A percentile compares a stretch with the other conserved stretches of the same genome.
These are phyloP conservation scores for Nomada fabriciana DNA, from an alignment of 2,888 invertebrate genomes.

Conservation along the genomic window DNA sequence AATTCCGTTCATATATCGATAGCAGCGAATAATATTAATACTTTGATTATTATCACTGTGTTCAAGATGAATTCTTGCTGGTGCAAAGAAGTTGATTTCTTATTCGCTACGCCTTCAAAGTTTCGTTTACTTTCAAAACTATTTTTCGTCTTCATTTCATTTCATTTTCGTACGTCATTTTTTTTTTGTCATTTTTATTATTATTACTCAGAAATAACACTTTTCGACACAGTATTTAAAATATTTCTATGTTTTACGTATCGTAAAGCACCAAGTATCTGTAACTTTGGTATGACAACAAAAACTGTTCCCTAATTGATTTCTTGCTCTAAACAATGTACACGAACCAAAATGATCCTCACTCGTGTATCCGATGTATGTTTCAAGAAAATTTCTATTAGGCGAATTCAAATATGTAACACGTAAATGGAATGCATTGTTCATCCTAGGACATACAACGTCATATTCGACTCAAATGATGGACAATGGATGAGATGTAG, in stretches of 20 bases:
- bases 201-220: constrained; percentile 26
- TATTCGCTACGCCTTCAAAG: constrained; percentile 20
- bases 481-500: constrained; percentile 37
- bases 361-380: neutral
- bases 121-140: constrained; percentile 48
- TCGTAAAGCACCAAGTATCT: constrained; percentile 67
- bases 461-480: constrained; percentile 16
- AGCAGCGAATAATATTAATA: constrained; percentile 65
- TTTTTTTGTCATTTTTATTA: constrained; percentile 21
- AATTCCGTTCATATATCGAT: constrained; percentile 53
- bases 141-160: neutral
- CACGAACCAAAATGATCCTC: constrained; percentile 25
- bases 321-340: constrained; percentile 29
- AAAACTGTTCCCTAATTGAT: constrained; percentile 53
- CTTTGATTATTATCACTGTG: constrained; percentile 71
- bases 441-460: constrained; percentile 13
- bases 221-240: constrained; percentile 55
- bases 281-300: constrained; percentile 64
- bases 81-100: constrained; percentile 51
- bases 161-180: constrained; percentile 6
- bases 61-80: constrained; percentile 51
- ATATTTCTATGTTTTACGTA: constrained; percentile 57
- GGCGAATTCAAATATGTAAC: constrained; percentile 41
- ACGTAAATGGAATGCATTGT: constrained; percentile 63
- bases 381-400: constrained; percentile 29